These are phyloP conservation scores for Tetragnatha montana DNA, from an alignment of 2,888 invertebrate species.

Conservation along the genomic window DNA sequence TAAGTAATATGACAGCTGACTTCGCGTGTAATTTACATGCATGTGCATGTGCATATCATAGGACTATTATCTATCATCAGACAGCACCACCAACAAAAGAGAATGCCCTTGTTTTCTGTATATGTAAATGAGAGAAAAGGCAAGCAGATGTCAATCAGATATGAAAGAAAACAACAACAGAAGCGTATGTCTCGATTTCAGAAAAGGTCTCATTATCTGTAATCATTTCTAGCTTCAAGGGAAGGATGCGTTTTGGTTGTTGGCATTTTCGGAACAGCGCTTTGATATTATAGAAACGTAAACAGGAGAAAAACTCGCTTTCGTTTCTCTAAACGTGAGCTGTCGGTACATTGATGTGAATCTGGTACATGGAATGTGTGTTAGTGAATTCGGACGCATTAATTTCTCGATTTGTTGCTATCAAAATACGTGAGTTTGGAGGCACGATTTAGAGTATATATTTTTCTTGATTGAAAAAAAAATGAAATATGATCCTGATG, in stretches of 20 bases:
- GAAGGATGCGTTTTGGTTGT: constrained; percentile 15
- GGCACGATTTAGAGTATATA: neutral
- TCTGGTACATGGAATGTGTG: neutral
- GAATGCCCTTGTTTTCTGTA: neutral
- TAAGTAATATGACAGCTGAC: too few relatives aligned
- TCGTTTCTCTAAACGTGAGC: neutral
- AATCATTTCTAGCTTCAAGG: constrained; percentile 36
- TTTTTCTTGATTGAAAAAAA: too few relatives aligned
- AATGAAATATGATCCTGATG: too few relatives aligned
- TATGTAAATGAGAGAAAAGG: constrained; percentile 37
- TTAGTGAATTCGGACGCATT: neutral
- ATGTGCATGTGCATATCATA: too few relatives aligned
- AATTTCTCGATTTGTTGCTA: neutral
- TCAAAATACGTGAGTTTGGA: neutral
- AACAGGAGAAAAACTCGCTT: constrained; percentile 1
- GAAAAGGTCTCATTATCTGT: constrained; percentile 53
- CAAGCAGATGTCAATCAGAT: constrained; percentile 50
- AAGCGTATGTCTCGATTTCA: neutral
- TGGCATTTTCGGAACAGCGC: neutral
- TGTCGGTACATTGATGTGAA: neutral
- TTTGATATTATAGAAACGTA: neutral
- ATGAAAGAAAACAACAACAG: constrained; percentile 17
- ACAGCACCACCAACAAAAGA: too few relatives aligned
- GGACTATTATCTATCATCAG: too few relatives aligned
- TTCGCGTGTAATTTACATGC: too few relatives aligned